Evolutionary conservation across 2,113 vertebrate genomes (phyloP), one percentile per base, ranked within the genome.

Genomic region (Trichechus manatus): DNA sequence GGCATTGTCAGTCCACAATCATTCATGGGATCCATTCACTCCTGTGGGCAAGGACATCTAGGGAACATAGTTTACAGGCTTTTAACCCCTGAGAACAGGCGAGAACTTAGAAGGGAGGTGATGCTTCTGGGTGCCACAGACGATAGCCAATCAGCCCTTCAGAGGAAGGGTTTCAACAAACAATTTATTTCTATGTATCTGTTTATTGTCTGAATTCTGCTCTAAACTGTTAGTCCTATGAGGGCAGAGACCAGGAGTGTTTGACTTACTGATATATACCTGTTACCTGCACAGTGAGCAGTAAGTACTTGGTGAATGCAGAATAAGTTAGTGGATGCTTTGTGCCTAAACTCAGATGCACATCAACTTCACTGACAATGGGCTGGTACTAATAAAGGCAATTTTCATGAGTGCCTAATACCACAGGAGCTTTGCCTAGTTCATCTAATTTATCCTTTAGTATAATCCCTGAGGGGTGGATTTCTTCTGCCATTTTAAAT

Each of bases 391-490:
- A 17, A 31, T 29, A 23, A 14, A 0, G 44, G 47, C 25, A 23
- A 20, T n/a, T 9, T 36, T 47, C 8, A 31, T 9, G 19, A 59
- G 29, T 0, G 5, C 7, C 29, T 27, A 19, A 14, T 2, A 3
- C 2, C 1, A 33, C 19, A 7, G 13, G 33, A 36, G 25, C 39
- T 1, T 53, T 5, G 19, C 19, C 13, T 4, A 29, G 23, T 23
- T 77, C 68, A 8, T 19, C 4, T 31, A 2, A 47, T 15, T n/a
- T 20, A 77, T 15, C 19, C 27, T 27, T 53, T 61, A 56, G 22
- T 8, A 14, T 22, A 31, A 39, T 33, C 36, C 70, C 7, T 0
- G 0, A 27, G 6, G 59, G 27, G 0, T 0, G 3, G 6, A 1
- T 50, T 61, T 81, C 3, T 15, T 9, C 15, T 33, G n/a, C 36